phyloP scores from a whole-genome alignment of 2,888 invertebrate species.

The Tuta absoluta region DNA sequence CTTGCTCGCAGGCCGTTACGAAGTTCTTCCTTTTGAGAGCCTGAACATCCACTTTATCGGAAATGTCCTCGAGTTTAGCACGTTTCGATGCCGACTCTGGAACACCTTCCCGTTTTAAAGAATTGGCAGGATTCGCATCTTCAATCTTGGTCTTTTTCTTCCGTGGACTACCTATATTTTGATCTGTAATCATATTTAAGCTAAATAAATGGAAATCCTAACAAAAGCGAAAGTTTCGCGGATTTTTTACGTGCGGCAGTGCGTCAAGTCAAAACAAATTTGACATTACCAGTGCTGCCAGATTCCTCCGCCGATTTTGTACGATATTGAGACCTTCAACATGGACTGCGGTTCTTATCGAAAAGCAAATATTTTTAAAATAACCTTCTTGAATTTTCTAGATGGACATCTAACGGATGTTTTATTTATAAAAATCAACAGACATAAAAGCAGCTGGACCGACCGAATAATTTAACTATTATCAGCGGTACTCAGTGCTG shows the following conservation, averaged over 20 bases:
- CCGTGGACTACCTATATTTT: constrained; percentile 51
- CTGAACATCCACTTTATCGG: constrained; percentile 45
- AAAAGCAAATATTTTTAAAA: too few species aligned
- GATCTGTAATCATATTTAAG: background rate
- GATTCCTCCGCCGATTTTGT: background rate
- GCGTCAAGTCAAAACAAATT: background rate
- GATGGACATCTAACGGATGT: too few species aligned
- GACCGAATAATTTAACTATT: too few species aligned
- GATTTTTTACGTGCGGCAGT: background rate
- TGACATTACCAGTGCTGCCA: too few species aligned
- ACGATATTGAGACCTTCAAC: background rate
- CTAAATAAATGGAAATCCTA: background rate
- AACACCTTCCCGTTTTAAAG: constrained; percentile 43
- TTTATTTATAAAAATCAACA: too few species aligned
- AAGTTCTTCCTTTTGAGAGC: constrained; percentile 61
- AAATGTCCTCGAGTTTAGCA: constrained; percentile 41
- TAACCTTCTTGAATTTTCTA: too few species aligned
- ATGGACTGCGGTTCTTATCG: too few species aligned
- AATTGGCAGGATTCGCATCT: constrained; percentile 23
- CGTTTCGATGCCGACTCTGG: constrained; percentile 45
- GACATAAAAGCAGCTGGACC: too few species aligned
- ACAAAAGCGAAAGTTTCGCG: constrained; percentile 3
- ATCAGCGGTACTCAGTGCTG: too few species aligned
- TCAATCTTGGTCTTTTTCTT: constrained; percentile 51
- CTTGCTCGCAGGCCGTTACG: constrained; percentile 63